Base-by-base conservation (phyloP, 1,140 invertebrate species). In the Hestina assimilis region DNA sequence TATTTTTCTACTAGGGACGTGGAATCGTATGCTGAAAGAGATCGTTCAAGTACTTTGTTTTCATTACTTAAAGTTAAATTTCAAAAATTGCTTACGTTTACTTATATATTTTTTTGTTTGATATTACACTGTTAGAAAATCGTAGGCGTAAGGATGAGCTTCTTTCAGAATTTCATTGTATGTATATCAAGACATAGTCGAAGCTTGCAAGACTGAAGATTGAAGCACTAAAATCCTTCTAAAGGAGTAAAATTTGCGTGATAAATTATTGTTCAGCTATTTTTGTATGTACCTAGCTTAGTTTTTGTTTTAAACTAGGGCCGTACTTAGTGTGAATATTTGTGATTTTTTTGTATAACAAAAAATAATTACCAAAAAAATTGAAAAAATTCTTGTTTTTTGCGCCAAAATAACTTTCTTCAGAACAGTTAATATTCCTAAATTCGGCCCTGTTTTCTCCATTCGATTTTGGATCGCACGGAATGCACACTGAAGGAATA, bases 131-230 rank as follows among this genome's bases (percentile, higher is more conserved):
- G 12, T 46, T 42, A 57, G 21, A 26, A 9, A 28, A 33, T 55
- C 23, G 45, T 50, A 50, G 40, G 11, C 38, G 26, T 51, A 31
- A 51, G 8, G 9, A 58, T 28, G 55, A 58, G 55, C 55, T 57
- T 57, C n/a, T 50, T 50, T 50, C 40, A 40, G 35, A 43, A 40
- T 40, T 55, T 57, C 24, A 40, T 35, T 62, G 28, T 38, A 21
- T 51, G 23, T 54, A 60, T 67, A 64, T 69, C 56, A 65, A 50
- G 65, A 66, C 66, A 67, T 61, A 71, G 70, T 75, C 72, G 56
- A 76, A 69, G 81, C 77, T 78, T 78, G 77, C 73, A 83, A 86
- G 83, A 86, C 83, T 86, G 83, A 81, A 48, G 42, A 29, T 48
- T 48, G 38, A 68, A 67, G 58, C 63, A 63, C 57, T 60, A 46